Conservation (phyloP, 1,140 invertebrate species). For the Cryptotermes secundus region DNA sequence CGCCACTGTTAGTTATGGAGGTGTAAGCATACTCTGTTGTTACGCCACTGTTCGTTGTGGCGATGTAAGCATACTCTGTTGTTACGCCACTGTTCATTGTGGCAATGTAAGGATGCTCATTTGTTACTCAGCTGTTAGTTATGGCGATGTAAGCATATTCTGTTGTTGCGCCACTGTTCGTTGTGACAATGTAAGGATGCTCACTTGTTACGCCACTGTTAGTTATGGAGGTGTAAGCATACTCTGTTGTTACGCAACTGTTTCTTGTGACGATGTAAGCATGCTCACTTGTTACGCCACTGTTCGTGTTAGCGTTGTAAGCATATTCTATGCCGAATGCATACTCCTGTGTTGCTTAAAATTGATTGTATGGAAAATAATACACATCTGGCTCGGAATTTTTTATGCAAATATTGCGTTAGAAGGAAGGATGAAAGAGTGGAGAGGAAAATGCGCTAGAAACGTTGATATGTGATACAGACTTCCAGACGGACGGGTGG, state of each 20-base stretch:
- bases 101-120: too few relatives aligned
- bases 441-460: neutral
- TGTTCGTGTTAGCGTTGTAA: neutral
- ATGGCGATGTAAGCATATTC: too few relatives aligned
- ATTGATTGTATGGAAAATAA: conserved; percentile 32
- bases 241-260: too few relatives aligned
- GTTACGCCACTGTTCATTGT: too few relatives aligned
- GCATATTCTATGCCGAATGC: neutral
- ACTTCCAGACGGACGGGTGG: neutral
- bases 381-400: conserved; percentile 30
- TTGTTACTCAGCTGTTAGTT: too few relatives aligned
- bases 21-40: neutral
- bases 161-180: too few relatives aligned
- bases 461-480: neutral
- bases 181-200: too few relatives aligned
- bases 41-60: too few relatives aligned
- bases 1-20: neutral
- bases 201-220: too few relatives aligned
- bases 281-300: neutral
- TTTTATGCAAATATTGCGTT: conserved; percentile 26
- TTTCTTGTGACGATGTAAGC: too few relatives aligned
- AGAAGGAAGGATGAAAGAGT: neutral
- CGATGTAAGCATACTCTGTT: too few relatives aligned
- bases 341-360: conserved; percentile 25
- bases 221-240: too few relatives aligned